These are phyloP conservation scores for Drosophila nigritarsus DNA, from an alignment of 2,888 invertebrate genomes.

Conservation along the genomic window DNA sequence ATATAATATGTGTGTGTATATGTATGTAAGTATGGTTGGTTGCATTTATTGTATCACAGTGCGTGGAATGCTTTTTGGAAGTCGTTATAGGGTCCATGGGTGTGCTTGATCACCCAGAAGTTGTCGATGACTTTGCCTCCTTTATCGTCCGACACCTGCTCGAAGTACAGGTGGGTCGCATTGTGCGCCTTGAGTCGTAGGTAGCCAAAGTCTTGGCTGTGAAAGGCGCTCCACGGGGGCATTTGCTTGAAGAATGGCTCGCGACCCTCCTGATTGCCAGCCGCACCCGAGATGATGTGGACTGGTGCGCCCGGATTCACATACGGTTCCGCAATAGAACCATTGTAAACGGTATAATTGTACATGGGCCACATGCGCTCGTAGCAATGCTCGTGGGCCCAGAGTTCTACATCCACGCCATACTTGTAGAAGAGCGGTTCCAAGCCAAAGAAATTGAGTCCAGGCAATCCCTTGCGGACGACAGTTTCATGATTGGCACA, in stretches of 20 bases:
- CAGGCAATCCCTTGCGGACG: slow-evolving; percentile 89
- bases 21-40: not conserved
- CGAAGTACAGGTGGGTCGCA: slow-evolving; percentile 93
- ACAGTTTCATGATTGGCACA: slow-evolving; percentile 89
- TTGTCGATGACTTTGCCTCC: slow-evolving; percentile 89
- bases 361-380: slow-evolving; percentile 98
- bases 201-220: slow-evolving; percentile 96
- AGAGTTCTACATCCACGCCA: slow-evolving; percentile 96
- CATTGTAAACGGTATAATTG: slow-evolving; percentile 90
- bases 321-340: slow-evolving; percentile 86
- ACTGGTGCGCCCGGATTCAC: slow-evolving; percentile 92
- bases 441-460: slow-evolving; percentile 89
- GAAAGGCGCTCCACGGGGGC: slow-evolving; percentile 93
- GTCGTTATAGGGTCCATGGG: slow-evolving; percentile 70
- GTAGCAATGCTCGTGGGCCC: slow-evolving; percentile 99
- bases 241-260: slow-evolving; percentile 88
- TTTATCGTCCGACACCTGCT: slow-evolving; percentile 93
- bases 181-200: slow-evolving; percentile 93
- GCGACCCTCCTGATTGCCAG: slow-evolving; percentile 94
- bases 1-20: not conserved
- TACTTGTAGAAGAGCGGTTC: slow-evolving; percentile 94
- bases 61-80: slow-evolving; percentile 11
- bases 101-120: slow-evolving; percentile 89
- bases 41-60: slow-evolving; percentile 11
- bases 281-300: slow-evolving; percentile 95